Evolutionary conservation across 2,888 invertebrate species (phyloP), one percentile per base, ranked within the genome.

Genomic region (Acleris holmiana): DNA sequence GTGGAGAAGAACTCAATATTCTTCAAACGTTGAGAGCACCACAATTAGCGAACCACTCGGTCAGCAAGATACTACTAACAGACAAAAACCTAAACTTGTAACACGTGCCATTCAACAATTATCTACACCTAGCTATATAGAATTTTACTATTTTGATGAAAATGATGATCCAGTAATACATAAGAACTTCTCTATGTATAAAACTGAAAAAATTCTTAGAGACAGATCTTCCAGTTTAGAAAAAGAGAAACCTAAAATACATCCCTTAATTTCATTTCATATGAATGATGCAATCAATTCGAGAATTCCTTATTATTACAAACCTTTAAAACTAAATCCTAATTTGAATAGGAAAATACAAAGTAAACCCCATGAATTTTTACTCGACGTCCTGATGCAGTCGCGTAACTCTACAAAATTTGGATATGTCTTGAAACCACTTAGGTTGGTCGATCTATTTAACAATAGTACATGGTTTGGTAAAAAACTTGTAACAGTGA

Each of bases 61-160:
- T 2, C 35, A 10, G 35, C 35, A 35, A 21, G 19, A 53, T 40
- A 15, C 19, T 19, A 21, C 19, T 10, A 40, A 40, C 23, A 5
- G 40, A 8, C 40, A 40, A 6, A 40, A 48, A 5, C 10, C n/a
- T 17, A 23, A 46, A 25, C 17, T 19, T 23, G 18, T 48, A 1
- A 18, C 57, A 21, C 51, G 58, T 48, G 21, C 44, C 23, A 15
- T 44, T 17, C 2, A 18, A 3, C 23, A 47, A 63, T 59, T 76
- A 6, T 70, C 79, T 4, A 89, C 87, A 15, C 76, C 84, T 3
- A 89, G 88, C 75, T 85, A 76, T 53, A 89, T 90, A 58, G 90
- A 91, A 74, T 91, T 91, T 76, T 85, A 89, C 74, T 91, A 90
- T 73, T 77, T 85, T 63, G 86, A 89, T 68, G 82, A 87, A 56